Evolutionary conservation across 1,140 invertebrate genomes (phyloP).

Genomic region (Lepidurus arcticus): DNA sequence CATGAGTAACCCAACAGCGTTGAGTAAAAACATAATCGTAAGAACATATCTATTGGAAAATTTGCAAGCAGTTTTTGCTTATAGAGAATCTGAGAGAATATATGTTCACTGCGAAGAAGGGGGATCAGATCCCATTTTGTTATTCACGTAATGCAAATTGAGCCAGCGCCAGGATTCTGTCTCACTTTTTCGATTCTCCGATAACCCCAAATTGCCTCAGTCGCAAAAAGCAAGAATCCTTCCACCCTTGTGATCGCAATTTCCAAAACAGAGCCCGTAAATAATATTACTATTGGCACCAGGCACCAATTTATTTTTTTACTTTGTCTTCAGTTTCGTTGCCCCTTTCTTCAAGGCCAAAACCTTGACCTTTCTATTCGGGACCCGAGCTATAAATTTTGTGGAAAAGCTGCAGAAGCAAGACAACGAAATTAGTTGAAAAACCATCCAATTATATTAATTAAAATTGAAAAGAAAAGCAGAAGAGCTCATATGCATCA

Average conservation of each 20-base stretch:
- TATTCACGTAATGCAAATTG: slow-evolving; percentile 11
- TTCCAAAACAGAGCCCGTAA: not conserved
- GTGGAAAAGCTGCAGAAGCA: not conserved
- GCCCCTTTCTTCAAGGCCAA: too few species aligned
- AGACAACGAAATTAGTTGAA: not conserved
- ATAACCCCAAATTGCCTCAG: not conserved
- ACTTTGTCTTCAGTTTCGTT: too few species aligned
- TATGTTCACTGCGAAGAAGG: too few species aligned
- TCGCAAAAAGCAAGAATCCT: not conserved
- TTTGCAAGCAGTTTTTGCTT: too few species aligned
- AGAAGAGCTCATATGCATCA: not conserved
- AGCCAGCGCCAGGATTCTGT: not conserved
- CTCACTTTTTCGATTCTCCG: not conserved
- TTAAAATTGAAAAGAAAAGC: not conserved
- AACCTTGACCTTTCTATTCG: too few species aligned
- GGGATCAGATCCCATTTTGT: not conserved
- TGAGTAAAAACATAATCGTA: too few species aligned
- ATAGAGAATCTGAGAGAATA: too few species aligned
- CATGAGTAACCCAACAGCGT: too few species aligned
- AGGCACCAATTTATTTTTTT: not conserved
- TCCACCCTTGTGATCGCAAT: not conserved
- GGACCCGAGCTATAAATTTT: too few species aligned
- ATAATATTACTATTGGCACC: not conserved
- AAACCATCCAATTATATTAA: not conserved
- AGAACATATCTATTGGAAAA: too few species aligned